phyloP scores from a whole-genome alignment of 2,113 vertebrate genomes.

The Thunnus thynnus region DNA sequence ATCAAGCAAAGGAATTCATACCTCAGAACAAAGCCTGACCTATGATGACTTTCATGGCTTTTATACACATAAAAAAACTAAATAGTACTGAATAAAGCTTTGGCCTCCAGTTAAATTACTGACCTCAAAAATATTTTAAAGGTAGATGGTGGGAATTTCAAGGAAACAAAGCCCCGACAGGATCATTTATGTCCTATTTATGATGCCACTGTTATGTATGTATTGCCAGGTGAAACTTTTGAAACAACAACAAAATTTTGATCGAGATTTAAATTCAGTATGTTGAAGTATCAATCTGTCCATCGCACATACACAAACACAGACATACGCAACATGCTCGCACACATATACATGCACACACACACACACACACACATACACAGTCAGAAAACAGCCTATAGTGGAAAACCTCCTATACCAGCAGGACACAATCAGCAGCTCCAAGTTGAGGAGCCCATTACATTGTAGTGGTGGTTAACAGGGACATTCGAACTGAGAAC shows the following conservation, averaged over 20 bases:
- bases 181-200: conserved; percentile 27
- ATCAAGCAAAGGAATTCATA: conserved; percentile 56
- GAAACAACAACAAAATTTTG: background rate
- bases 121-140: conserved; percentile 65
- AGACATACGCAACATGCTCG: background rate
- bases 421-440: conserved; percentile 75
- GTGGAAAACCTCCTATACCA: conserved; percentile 72
- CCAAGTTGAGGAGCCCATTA: conserved; percentile 84
- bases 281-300: background rate
- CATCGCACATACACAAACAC: conserved; percentile 1
- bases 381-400: conserved; percentile 52
- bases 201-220: background rate
- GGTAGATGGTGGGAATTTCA: conserved; percentile 52
- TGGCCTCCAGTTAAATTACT: conserved; percentile 66
- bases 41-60: conserved; percentile 42
- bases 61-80: conserved; percentile 54
- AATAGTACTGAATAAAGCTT: conserved; percentile 62
- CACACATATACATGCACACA: conserved; percentile 6
- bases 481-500: conserved; percentile 85
- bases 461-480: conserved; percentile 88
- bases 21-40: conserved; percentile 68
- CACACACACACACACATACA: conserved; percentile 19
- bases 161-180: conserved; percentile 46
- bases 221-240: conserved; percentile 15
- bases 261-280: background rate